Percentiles rank a stretch among this genome's conserved stretches.
These are phyloP conservation scores for Nebria brevicollis DNA, from an alignment of 2,888 invertebrate species.

Conservation along the genomic window DNA sequence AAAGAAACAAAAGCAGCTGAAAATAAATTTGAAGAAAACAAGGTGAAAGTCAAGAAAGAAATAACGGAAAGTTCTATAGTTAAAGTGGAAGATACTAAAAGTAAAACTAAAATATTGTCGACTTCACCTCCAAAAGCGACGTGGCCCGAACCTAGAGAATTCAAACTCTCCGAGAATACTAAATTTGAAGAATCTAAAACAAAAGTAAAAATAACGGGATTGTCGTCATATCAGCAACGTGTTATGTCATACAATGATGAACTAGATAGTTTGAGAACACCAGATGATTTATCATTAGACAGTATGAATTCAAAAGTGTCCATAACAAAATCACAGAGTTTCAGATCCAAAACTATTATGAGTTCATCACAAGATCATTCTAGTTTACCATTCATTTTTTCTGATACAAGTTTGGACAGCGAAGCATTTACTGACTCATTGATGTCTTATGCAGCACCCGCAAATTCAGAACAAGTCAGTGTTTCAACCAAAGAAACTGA, in stretches of 20 bases:
- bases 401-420: conserved; percentile 30
- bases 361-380: conserved; percentile 53
- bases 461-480: conserved; percentile 29
- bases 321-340: conserved; percentile 78
- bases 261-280: conserved; percentile 56
- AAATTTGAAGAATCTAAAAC: conserved; percentile 48
- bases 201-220: conserved; percentile 64
- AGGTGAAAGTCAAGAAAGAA: not conserved
- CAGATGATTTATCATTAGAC: conserved; percentile 56
- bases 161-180: conserved; percentile 16
- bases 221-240: conserved; percentile 68
- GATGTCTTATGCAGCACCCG: conserved; percentile 24
- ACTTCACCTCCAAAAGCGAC: conserved; percentile 6
- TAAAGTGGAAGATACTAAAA: not conserved
- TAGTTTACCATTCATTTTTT: conserved; percentile 60
- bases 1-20: not conserved
- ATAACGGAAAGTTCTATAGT: not conserved
- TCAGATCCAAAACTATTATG: conserved; percentile 64
- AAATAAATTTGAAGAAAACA: conserved; percentile 2
- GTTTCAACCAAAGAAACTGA: conserved; percentile 18
- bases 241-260: conserved; percentile 62
- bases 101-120: not conserved
- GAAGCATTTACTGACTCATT: conserved; percentile 36
- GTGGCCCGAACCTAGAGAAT: conserved; percentile 16
- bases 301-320: conserved; percentile 66